Evolutionary conservation across 2,797 vertebrate genomes (phyloP), one percentile per base, ranked within the genome.

Genomic region (Characodon lateralis): DNA sequence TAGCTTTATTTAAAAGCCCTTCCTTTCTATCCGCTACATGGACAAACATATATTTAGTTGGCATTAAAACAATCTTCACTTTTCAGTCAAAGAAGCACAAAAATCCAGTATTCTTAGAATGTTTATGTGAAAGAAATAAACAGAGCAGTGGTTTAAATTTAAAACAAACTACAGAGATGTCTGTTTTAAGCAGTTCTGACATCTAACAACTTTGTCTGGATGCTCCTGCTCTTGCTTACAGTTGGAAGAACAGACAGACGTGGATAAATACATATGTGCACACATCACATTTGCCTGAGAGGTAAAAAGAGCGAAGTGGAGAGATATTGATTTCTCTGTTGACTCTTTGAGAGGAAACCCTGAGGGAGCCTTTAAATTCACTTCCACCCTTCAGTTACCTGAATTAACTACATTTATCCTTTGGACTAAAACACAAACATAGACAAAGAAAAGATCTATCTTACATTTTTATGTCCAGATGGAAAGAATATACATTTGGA

Each of bases 241-340:
- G 66, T 66, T 24, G 72, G 22, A 73, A 20, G 79, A 73, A 76
- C 66, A 71, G 59, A 79, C 78, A 84, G 50, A 80, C 56, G 82
- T n/a, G 39, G 59, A 77, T 41, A 66, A 73, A 73, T 55, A 43
- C 63, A 80, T 46, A 73, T 69, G 35, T 26, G 83, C 73, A 84
- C 61, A 73, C 80, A 84, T 66, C 82, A 77, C 39, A 53, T 80
- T 71, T 84, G 85, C 81, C 78, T 79, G 74, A 78, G 80, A 85
- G 87, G 81, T 72, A 81, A 81, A 81, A 13, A 59, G 71, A 50
- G 77, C 77, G 80, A 72, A 83, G 76, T 71, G 75, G 83, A 85
- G 75, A 78, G 59, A 74, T 91, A 93, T 93, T 82, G 90, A 93
- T 92, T 90, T 85, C 78, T 91, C 77, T 80, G 86, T 87, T 65